A percentile compares a stretch with the other conserved stretches of the same genome.
Evolutionary conservation across 2,113 vertebrate species (phyloP).

Genomic region (Meriones unguiculatus): DNA sequence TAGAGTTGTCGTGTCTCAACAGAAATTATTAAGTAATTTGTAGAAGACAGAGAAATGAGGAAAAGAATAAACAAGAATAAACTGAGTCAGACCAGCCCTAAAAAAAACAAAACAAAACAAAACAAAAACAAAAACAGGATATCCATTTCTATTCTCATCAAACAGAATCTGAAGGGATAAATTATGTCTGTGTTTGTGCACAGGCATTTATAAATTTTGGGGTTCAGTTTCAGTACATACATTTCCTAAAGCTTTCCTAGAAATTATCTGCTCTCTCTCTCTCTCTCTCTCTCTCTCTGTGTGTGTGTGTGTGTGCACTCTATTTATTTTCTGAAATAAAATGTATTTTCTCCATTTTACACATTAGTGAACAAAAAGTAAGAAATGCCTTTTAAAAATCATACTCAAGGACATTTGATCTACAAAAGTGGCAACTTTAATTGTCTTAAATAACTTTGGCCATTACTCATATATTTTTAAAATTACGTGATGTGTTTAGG

Average conservation of each 20-base stretch:
- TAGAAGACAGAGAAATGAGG: background rate
- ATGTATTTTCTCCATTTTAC: background rate
- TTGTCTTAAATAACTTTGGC: background rate
- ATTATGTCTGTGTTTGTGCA: background rate
- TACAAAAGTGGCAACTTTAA: background rate
- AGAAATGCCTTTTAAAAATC: background rate
- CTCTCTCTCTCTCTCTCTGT: no score
- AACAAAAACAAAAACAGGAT: background rate
- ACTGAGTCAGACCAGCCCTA: background rate
- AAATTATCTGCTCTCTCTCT: background rate
- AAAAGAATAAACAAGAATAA: background rate
- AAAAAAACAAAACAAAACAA: background rate
- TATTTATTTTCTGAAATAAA: background rate
- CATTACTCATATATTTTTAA: background rate
- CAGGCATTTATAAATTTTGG: background rate
- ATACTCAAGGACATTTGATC: background rate
- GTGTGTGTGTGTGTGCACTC: background rate
- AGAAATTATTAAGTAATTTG: background rate
- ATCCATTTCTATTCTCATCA: background rate
- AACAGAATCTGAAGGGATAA: background rate
- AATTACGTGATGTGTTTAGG: background rate
- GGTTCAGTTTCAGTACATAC: background rate
- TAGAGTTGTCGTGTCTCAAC: background rate
- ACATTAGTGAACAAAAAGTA: background rate
- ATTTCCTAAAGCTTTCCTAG: background rate